Evolutionary conservation across 2,888 invertebrate genomes (phyloP), one percentile per base, ranked within the genome.

Genomic region (Trissolcus brochymenae): DNA sequence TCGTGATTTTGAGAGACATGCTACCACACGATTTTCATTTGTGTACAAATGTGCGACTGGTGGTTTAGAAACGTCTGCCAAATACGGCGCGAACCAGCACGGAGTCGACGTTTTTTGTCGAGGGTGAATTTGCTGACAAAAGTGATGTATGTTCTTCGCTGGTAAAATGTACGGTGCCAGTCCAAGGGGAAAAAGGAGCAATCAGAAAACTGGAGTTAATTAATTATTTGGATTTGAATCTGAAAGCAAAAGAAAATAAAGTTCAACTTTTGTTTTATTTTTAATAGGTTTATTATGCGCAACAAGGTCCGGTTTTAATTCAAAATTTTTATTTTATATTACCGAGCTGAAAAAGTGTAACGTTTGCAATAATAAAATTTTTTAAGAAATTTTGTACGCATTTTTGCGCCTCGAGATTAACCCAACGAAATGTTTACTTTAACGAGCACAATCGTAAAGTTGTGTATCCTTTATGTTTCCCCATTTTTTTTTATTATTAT

Each of bases 41-140:
- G 70, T 40, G 61, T 76, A 70, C 53, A 55, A 66, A 53, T 35
- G 35, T 53, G 73, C 16, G 65, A 59, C 54, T 51, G 73, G 25
- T 46, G 49, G 62, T 64, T 76, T 76, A 72, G 76, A 76, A 76
- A 72, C 67, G 54, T 53, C 78, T 61, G 40, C 77, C 82, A 80
- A 82, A 82, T 80, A 81, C 43, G 80, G 80, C 60, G 40, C 70
- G 74, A 81, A 78, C 80, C 77, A 77, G 76, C 65, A 55, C 76
- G 25, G 60, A 65, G 46, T 11, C 2, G 16, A 14, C 46, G 1
- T 13, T n/a, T 46, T 46, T 53, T 73, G 80, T 80, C 59, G 73
- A 49, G 53, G 74, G 50, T 81, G 70, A 81, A 83, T 82, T 82
- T 82, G 76, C 81, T 80, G 79, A 70, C 71, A 64, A 29, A 43